Evolutionary conservation across 1,140 invertebrate genomes (phyloP).

Genomic region (Mesaphorura yosii): DNA sequence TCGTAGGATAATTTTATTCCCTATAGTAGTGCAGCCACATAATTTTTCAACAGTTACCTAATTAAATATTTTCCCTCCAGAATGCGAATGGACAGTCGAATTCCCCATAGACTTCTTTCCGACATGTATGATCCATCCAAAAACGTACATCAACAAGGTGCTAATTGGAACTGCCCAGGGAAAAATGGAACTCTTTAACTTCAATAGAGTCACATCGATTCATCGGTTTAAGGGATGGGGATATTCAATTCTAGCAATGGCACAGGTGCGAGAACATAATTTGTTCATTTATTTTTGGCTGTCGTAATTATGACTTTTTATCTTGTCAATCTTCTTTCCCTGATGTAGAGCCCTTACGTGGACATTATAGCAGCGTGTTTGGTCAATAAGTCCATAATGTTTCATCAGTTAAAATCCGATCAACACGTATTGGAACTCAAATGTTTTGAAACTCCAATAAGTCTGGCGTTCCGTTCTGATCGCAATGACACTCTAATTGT

Average conservation of each 20-base stretch:
- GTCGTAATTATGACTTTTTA: too few species aligned
- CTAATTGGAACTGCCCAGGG: conserved; percentile 85
- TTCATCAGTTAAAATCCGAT: conserved; percentile 83
- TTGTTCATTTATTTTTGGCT: conserved; percentile 4
- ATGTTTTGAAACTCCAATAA: conserved; percentile 87
- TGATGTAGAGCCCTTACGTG: conserved; percentile 60
- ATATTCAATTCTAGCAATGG: conserved; percentile 48
- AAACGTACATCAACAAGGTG: conserved; percentile 88
- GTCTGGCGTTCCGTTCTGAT: conserved; percentile 79
- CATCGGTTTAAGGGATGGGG: conserved; percentile 71
- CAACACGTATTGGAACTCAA: conserved; percentile 70
- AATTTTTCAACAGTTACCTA: too few species aligned
- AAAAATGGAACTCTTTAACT: conserved; percentile 77
- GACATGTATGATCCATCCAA: conserved; percentile 69
- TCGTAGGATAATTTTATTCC: too few species aligned
- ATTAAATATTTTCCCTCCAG: too few species aligned
- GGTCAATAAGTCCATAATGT: conserved; percentile 61
- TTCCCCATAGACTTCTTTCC: conserved; percentile 58
- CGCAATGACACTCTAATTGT: conserved; percentile 73
- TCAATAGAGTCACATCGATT: conserved; percentile 62
- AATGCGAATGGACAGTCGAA: conserved; percentile 38
- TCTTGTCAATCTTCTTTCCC: background rate
- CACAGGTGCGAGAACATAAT: conserved; percentile 51
- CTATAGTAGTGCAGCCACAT: too few species aligned
- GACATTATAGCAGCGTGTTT: conserved; percentile 83